Conservation (phyloP, 2,113 vertebrate species). For the Zosterops pallidus region DNA sequence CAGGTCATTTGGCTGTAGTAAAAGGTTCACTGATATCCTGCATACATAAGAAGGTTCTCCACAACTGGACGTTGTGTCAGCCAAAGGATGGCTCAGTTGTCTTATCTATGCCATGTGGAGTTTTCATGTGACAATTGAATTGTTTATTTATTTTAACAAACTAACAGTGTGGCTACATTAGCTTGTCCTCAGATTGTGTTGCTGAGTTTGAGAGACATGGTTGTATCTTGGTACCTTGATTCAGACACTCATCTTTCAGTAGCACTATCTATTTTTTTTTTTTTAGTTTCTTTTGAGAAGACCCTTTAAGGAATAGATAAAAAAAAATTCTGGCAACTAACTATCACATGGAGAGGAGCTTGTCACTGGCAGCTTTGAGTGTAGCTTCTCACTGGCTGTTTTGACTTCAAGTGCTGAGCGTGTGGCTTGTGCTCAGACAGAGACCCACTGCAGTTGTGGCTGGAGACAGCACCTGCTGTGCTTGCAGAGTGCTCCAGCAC, state of each 20-base stretch:
- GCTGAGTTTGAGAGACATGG: accelerated
- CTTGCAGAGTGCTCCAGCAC: accelerated
- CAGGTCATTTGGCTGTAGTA: not conserved
- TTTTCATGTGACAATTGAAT: not conserved
- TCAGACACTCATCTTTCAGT: not conserved
- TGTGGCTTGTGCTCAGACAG: accelerated
- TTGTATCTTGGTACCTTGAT: not conserved
- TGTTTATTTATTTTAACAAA: not conserved
- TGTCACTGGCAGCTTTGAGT: not conserved
- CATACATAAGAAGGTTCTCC: not conserved
- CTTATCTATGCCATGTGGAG: not conserved
- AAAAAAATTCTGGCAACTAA: not conserved
- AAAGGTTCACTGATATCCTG: not conserved
- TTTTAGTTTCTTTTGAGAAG: not conserved
- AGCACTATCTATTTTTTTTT: not conserved
- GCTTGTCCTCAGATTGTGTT: not conserved
- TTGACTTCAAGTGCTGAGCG: not conserved
- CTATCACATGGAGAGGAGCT: not conserved
- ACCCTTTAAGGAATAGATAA: not conserved
- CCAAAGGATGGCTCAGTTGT: not conserved
- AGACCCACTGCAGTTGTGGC: accelerated
- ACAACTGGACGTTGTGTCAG: not conserved
- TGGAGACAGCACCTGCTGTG: accelerated
- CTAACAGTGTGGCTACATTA: not conserved
- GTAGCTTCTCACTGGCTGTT: not conserved